Conservation (phyloP, 2,888 invertebrate genomes). For the Acronicta alni region DNA sequence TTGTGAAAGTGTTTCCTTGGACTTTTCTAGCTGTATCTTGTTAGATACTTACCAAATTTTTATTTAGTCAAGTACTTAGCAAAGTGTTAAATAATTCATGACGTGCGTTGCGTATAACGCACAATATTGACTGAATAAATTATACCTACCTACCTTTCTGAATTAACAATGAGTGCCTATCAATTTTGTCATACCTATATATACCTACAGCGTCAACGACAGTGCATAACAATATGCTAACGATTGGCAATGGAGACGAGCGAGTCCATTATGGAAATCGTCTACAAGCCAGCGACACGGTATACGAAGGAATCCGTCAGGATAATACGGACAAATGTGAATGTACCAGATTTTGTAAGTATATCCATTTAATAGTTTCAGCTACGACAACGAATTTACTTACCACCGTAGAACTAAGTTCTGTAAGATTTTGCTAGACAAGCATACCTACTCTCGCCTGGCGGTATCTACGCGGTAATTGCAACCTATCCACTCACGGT, state of each 20-base stretch:
- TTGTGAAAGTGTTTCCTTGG: too few species aligned
- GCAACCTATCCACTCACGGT: too few species aligned
- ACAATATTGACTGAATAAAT: conserved; percentile 20
- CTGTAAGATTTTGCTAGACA: too few species aligned
- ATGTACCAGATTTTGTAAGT: conserved; percentile 31
- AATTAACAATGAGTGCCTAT: conserved; percentile 17
- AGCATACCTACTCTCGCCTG: too few species aligned
- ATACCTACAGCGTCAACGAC: conserved; percentile 29
- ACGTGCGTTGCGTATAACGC: conserved; percentile 7
- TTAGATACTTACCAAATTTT: not conserved
- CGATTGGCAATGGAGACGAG: conserved; percentile 64
- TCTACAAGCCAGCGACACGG: conserved; percentile 11
- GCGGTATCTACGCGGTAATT: too few species aligned
- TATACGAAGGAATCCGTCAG: conserved; percentile 19
- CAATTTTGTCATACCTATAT: conserved; percentile 10
- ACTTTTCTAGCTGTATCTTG: too few species aligned
- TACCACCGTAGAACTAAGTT: too few species aligned
- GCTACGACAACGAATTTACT: too few species aligned
- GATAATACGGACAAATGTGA: conserved; percentile 13
- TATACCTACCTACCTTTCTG: conserved; percentile 19
- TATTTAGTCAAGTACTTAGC: not conserved
- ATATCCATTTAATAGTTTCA: too few species aligned
- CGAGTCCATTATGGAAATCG: conserved; percentile 10
- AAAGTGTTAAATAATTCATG: conserved; percentile 18
- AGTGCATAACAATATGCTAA: conserved; percentile 68